Percentiles rank a stretch among this genome's conserved stretches.
Conservation (phyloP, 2,888 invertebrate genomes). For the Lamellibrachia satsuma region DNA sequence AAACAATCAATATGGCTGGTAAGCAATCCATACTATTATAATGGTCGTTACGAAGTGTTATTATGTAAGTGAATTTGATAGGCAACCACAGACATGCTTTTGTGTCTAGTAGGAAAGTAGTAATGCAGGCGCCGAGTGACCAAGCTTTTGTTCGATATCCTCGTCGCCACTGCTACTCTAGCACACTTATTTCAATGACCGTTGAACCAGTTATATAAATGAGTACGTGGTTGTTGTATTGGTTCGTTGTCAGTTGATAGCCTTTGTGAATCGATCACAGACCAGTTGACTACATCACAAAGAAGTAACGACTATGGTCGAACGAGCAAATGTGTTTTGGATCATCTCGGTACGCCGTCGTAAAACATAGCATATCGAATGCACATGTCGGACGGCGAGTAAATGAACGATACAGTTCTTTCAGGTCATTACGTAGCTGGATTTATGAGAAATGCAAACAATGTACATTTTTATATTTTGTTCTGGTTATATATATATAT, state of each 20-base stretch:
- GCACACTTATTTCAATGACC: neutral
- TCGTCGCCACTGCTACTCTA: neutral
- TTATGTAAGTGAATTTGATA: neutral
- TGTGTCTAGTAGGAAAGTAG: neutral
- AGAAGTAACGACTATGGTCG: neutral
- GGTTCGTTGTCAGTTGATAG: neutral
- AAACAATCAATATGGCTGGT: neutral
- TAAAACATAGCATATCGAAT: neutral
- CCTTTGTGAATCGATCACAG: neutral
- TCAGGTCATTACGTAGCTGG: too few relatives aligned
- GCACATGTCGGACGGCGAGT: too few relatives aligned
- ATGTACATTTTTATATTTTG: too few relatives aligned
- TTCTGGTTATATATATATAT: too few relatives aligned
- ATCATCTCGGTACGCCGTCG: too few relatives aligned
- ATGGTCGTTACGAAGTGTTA: neutral
- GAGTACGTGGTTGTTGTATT: neutral
- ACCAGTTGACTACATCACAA: neutral
- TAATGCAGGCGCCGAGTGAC: neutral
- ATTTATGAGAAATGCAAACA: too few relatives aligned
- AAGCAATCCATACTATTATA: neutral
- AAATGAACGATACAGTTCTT: too few relatives aligned
- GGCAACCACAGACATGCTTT: neutral
- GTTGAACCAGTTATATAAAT: neutral
- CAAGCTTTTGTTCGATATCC: neutral
- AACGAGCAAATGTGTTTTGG: too few relatives aligned